A percentile compares a stretch with the other conserved stretches of the same genome.
phyloP scores from a whole-genome alignment of 2,113 vertebrate genomes.

The Poicephalus meyeri region DNA sequence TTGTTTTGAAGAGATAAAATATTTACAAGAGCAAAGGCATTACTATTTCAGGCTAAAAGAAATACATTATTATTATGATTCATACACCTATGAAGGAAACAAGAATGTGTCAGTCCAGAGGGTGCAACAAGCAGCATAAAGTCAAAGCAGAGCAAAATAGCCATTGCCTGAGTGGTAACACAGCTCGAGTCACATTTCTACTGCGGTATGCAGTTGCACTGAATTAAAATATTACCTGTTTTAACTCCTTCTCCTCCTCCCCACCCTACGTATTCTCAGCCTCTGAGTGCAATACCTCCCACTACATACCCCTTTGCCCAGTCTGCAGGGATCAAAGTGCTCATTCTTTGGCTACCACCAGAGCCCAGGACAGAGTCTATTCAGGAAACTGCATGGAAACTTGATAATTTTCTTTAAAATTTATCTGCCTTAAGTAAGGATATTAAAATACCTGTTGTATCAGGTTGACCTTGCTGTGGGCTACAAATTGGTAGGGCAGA shows the following conservation, averaged over 20 bases:
- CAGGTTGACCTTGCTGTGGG: background rate
- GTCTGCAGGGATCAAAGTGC: background rate
- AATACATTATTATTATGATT: background rate
- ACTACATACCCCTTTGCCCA: background rate
- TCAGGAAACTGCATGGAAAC: background rate
- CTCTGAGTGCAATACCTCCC: background rate
- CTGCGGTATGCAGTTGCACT: background rate
- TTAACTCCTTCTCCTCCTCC: background rate
- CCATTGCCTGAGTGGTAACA: background rate
- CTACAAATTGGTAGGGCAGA: background rate
- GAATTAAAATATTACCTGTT: background rate
- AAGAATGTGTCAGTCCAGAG: background rate
- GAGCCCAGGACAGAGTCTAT: background rate
- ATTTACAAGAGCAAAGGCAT: background rate
- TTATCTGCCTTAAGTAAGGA: background rate
- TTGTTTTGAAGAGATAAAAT: slow-evolving; percentile 37
- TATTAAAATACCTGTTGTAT: background rate
- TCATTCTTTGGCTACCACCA: background rate
- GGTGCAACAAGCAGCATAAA: background rate
- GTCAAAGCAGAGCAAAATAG: background rate
- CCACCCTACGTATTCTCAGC: background rate
- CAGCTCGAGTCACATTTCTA: background rate
- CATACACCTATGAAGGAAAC: background rate
- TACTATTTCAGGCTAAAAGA: slow-evolving; percentile 1
- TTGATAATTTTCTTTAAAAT: background rate